phyloP scores from a whole-genome alignment of 2,797 vertebrate genomes.

The Phrynocephalus guinanensis region DNA sequence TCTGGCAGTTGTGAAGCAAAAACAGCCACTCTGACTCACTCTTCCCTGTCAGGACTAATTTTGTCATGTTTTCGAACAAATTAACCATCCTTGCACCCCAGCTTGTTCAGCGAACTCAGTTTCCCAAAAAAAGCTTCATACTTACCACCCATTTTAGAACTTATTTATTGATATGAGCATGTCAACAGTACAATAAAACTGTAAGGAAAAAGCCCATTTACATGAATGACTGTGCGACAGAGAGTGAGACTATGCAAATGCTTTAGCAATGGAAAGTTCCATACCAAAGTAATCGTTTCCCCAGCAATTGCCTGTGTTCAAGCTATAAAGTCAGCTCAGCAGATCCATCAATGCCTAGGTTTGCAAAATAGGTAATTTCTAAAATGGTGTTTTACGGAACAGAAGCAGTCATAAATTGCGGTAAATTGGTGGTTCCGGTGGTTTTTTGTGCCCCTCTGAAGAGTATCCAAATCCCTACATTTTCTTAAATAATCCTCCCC shows the following conservation, averaged over 20 bases:
- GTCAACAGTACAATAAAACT: conserved; percentile 52
- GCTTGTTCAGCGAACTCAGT: conserved; percentile 47
- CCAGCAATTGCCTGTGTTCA: background rate
- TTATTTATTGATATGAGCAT: conserved; percentile 57
- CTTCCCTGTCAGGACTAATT: too few relatives aligned
- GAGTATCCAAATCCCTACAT: background rate
- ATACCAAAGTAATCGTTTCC: conserved; percentile 30
- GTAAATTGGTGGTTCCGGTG: background rate
- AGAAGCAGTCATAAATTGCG: conserved; percentile 4
- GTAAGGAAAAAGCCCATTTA: conserved; percentile 36
- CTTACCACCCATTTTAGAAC: conserved; percentile 47
- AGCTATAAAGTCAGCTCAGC: background rate
- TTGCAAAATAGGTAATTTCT: conserved; percentile 10
- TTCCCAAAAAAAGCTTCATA: conserved; percentile 45
- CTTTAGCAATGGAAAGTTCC: conserved; percentile 32
- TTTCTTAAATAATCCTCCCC: background rate
- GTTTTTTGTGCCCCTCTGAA: background rate
- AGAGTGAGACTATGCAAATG: conserved; percentile 42
- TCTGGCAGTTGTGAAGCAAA: conserved; percentile 69
- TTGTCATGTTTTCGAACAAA: background rate
- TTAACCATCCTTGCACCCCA: conserved; percentile 41
- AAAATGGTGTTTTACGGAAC: conserved; percentile 8
- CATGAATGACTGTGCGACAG: conserved; percentile 44
- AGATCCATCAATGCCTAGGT: conserved; percentile 7
- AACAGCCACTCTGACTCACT: conserved; percentile 48